Conservation (phyloP, 1,140 invertebrate genomes). For the Drosophila rufa region DNA sequence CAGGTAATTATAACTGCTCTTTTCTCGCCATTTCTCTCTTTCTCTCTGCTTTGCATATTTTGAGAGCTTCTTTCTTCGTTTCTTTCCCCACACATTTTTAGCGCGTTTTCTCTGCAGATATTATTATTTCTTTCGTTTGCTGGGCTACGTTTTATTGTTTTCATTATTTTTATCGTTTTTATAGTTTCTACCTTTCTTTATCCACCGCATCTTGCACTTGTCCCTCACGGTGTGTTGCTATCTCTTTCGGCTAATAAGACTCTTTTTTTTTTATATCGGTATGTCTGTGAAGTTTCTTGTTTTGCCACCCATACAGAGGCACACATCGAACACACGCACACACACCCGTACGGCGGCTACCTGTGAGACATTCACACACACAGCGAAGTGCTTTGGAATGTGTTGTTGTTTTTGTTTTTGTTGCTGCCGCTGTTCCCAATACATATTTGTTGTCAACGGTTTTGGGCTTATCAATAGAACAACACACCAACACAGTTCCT, state of each 20-base stretch:
- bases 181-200: slow-evolving; percentile 66
- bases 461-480: slow-evolving; percentile 66
- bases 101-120: slow-evolving; percentile 49
- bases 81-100: slow-evolving; percentile 20
- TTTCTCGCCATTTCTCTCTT: slow-evolving; percentile 50
- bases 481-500: slow-evolving; percentile 35
- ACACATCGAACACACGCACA: slow-evolving; percentile 18
- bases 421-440: slow-evolving; percentile 67
- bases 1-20: slow-evolving; percentile 71
- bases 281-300: slow-evolving; percentile 70
- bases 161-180: slow-evolving; percentile 48
- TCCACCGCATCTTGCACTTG: slow-evolving; percentile 55
- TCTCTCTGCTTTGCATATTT: slow-evolving; percentile 39
- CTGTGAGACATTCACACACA: slow-evolving; percentile 20
- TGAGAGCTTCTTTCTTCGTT: slow-evolving; percentile 50
- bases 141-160: slow-evolving; percentile 54
- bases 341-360: slow-evolving; percentile 9
- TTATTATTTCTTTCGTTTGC: slow-evolving; percentile 51
- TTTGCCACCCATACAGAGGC: slow-evolving; percentile 51
- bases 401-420: slow-evolving; percentile 43
- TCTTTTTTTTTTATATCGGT: slow-evolving; percentile 54
- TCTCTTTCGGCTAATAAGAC: slow-evolving; percentile 72
- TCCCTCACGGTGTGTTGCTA: slow-evolving; percentile 42
- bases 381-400: slow-evolving; percentile 58
- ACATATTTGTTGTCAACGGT: slow-evolving; percentile 75